phyloP scores from a whole-genome alignment of 2,888 invertebrate species.

The Epiblema foenella region DNA sequence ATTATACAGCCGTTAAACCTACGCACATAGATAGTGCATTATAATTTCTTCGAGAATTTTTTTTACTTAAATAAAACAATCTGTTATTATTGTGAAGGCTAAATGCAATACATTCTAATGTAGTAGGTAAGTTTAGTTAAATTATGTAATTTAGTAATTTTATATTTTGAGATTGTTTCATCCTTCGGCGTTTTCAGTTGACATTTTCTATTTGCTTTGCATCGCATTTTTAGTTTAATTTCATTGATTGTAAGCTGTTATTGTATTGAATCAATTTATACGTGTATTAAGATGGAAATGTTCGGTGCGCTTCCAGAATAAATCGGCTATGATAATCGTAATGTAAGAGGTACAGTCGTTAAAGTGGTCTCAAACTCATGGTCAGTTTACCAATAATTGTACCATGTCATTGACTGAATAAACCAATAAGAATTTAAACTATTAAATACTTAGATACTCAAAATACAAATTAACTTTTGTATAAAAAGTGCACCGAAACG shows the following conservation, averaged over 20 bases:
- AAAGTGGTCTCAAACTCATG: no score
- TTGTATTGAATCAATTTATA: conserved; percentile 31
- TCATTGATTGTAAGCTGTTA: conserved; percentile 35
- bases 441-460: no score
- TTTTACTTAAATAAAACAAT: conserved; percentile 37
- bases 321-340: neutral
- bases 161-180: conserved; percentile 58
- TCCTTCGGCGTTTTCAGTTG: conserved; percentile 55
- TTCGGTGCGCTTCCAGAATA: neutral
- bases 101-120: conserved; percentile 76
- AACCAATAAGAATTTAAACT: no score
- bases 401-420: no score
- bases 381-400: no score
- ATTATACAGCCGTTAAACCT: conserved; percentile 47
- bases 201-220: conserved; percentile 50
- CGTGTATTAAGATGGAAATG: conserved; percentile 2
- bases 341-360: no score
- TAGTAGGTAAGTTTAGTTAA: conserved; percentile 71
- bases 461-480: neutral
- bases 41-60: conserved; percentile 60
- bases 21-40: conserved; percentile 67
- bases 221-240: conserved; percentile 46
- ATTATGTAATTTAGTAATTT: conserved; percentile 59
- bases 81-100: conserved; percentile 57
- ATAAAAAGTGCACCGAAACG: neutral